phyloP scores from a whole-genome alignment of 2,888 invertebrate species.

The Lissocephala sabroskyi region DNA sequence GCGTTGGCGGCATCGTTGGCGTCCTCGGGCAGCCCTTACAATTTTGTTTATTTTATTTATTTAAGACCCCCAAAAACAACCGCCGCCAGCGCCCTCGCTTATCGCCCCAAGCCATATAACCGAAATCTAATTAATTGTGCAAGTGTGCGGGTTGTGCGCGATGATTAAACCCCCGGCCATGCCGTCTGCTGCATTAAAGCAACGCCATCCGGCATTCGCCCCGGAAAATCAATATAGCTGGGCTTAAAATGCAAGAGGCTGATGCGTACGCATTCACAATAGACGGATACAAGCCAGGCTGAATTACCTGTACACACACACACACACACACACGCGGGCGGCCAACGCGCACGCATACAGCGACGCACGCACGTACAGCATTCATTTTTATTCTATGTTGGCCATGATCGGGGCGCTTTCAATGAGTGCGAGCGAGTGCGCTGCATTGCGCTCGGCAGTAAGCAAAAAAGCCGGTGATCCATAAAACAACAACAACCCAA shows the following conservation, averaged over 20 bases:
- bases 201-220: conserved; percentile 25
- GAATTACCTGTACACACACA: conserved; percentile 44
- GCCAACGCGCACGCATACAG: conserved; percentile 23
- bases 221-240: conserved; percentile 47
- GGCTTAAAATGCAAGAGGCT: conserved; percentile 33
- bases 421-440: conserved; percentile 38
- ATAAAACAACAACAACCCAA: conserved; percentile 37
- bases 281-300: conserved; percentile 44
- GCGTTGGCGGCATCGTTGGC: conserved; percentile 34
- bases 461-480: conserved; percentile 61
- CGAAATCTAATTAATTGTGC: neutral
- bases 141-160: no score
- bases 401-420: conserved; percentile 26
- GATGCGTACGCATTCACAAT: conserved; percentile 38
- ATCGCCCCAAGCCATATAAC: no score
- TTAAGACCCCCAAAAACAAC: conserved; percentile 17
- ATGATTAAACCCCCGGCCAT: no score
- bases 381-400: conserved; percentile 28
- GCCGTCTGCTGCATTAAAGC: no score
- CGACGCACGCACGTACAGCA: conserved; percentile 51
- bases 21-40: no score
- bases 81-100: neutral
- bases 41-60: conserved; percentile 60
- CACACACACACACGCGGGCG: conserved; percentile 8
- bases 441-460: conserved; percentile 29